Percentiles rank a stretch among this genome's conserved stretches.
phyloP scores from a whole-genome alignment of 2,113 vertebrate species.

The Trinectes maculatus region DNA sequence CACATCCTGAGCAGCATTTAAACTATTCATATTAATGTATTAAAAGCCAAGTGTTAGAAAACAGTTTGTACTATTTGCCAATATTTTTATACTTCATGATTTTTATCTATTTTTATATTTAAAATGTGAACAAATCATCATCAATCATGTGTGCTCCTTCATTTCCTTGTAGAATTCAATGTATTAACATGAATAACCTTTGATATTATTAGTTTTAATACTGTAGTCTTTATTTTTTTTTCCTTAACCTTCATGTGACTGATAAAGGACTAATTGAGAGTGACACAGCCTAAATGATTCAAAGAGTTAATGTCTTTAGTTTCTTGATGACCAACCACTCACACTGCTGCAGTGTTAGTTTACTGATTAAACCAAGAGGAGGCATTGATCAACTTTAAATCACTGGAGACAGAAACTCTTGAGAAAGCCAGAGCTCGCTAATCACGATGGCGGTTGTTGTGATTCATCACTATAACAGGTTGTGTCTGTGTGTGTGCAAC shows the following conservation, averaged over 20 bases:
- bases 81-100: too few species aligned
- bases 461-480: slow-evolving; percentile 16
- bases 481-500: neutral
- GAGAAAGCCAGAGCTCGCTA: neutral
- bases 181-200: neutral
- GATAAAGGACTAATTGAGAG: slow-evolving; percentile 14
- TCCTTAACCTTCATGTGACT: slow-evolving; percentile 4
- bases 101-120: too few species aligned
- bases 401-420: slow-evolving; percentile 4
- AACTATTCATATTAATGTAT: too few species aligned
- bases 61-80: too few species aligned
- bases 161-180: neutral
- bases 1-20: too few species aligned
- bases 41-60: too few species aligned
- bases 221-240: neutral
- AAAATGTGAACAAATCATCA: too few species aligned
- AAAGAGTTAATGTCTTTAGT: slow-evolving; percentile 10
- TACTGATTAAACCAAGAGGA: neutral
- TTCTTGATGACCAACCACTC: neutral
- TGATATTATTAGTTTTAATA: neutral
- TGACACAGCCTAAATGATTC: slow-evolving; percentile 24
- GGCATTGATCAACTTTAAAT: slow-evolving; percentile 23
- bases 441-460: slow-evolving; percentile 1
- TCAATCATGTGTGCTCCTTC: neutral
- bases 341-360: neutral